Base-by-base conservation (phyloP, 2,888 invertebrate species). In the Agonum fuliginosum region DNA sequence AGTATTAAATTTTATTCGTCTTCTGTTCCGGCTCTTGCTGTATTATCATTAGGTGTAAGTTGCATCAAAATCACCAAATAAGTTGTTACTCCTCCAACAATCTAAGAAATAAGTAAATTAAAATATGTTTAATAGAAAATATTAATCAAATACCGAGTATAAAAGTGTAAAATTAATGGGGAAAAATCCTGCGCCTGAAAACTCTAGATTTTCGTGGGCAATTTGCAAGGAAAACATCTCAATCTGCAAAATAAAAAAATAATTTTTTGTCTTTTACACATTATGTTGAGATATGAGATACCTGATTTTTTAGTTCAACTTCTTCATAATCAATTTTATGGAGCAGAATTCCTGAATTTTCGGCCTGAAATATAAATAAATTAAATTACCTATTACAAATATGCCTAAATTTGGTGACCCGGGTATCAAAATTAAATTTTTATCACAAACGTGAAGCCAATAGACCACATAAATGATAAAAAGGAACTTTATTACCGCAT, bases 181-280 rank as follows among this genome's bases (percentile, higher is more conserved):
- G 78, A 86, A 86, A 78, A 85, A 83, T 72, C 85, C 85, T 22
- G 83, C 84, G 2, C 85, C 85, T 72, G 82, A 83, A 67, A 85
- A 85, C 80, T 84, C 82, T 6, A 83, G 80, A 71, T 82, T 80
- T 79, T 84, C 83, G 71, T 86, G 84, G 0, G 83, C 81, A 12
- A 85, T 83, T 81, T 86, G 86, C 62, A 86, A 78, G 0, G 85
- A 84, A 80, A 85, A 85, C 83, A 85, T 83, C 78, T 84, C 83
- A 8, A 86, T 84, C 80, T 84, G 17, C 0, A 65, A 69, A 34
- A 14, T n/a, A 67, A 76, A 75, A 27, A 8, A 51, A 51, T 19
- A 17, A 51, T 22, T 22, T 51, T 22, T 6, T 51, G 6, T 48
- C 12, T 12, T 37, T 12, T n/a, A n/a, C n/a, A n/a, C n/a, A n/a